phyloP scores from a whole-genome alignment of 2,888 invertebrate genomes.

The Macrosoma leucophasiata region DNA sequence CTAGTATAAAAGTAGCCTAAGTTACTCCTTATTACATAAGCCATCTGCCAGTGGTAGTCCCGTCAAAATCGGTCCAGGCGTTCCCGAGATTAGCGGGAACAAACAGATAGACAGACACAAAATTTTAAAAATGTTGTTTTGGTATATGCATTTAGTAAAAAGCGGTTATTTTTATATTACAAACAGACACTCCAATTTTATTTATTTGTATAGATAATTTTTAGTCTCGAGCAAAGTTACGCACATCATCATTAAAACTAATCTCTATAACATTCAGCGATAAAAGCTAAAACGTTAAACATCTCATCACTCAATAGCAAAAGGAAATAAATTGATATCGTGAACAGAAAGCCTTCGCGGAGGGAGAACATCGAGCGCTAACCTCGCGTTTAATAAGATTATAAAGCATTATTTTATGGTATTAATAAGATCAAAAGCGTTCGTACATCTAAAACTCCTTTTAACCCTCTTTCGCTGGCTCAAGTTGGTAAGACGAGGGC shows the following conservation, averaged over 20 bases:
- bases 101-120: no score
- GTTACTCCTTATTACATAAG: no score
- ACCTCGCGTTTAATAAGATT: slow-evolving; percentile 85
- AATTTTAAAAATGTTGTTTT: no score
- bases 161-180: no score
- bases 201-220: no score
- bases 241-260: not conserved
- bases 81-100: no score
- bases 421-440: slow-evolving; percentile 86
- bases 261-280: not conserved
- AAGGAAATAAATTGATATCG: slow-evolving; percentile 53
- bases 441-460: slow-evolving; percentile 77
- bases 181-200: no score
- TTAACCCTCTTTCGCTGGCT: slow-evolving; percentile 71
- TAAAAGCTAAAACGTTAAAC: slow-evolving; percentile 5
- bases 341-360: slow-evolving; percentile 38
- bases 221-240: no score
- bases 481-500: slow-evolving; percentile 73
- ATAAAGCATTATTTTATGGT: slow-evolving; percentile 84
- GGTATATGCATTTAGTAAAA: no score
- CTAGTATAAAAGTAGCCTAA: no score
- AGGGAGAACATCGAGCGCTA: slow-evolving; percentile 73
- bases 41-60: no score
- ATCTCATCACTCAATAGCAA: not conserved
- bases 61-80: no score